These are phyloP conservation scores for Bradysia coprophila DNA, from an alignment of 1,140 invertebrate species.

Conservation along the genomic window DNA sequence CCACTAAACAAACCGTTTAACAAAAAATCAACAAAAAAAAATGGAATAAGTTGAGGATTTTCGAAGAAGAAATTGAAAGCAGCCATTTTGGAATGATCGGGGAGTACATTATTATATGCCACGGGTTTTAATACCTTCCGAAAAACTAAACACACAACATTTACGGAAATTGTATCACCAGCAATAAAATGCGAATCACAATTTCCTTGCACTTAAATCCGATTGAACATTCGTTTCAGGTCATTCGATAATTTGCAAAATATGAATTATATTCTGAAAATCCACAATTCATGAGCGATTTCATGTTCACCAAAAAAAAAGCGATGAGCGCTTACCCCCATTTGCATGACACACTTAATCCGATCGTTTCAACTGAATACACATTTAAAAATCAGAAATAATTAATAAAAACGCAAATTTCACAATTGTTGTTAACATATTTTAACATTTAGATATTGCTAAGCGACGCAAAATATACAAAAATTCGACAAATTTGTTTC, in stretches of 20 bases:
- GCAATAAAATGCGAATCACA: background rate
- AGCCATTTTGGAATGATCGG: background rate
- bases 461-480: background rate
- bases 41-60: background rate
- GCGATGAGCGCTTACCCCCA: conserved; percentile 1
- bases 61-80: background rate
- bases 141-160: background rate
- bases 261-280: background rate
- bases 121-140: background rate
- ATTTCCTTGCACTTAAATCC: background rate
- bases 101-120: too few species aligned
- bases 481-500: conserved; percentile 1
- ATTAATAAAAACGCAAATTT: background rate
- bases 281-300: too few species aligned
- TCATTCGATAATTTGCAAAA: background rate
- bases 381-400: background rate
- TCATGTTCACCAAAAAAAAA: too few species aligned
- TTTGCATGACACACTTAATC: background rate
- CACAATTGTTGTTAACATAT: background rate
- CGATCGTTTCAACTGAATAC: background rate
- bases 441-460: background rate
- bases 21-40: too few species aligned
- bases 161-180: background rate
- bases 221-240: background rate
- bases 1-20: too few species aligned